Percentiles rank a stretch among this genome's conserved stretches.
Evolutionary conservation across 2,888 invertebrate species (phyloP).

Genomic region (Oegoconia quadripuncta): DNA sequence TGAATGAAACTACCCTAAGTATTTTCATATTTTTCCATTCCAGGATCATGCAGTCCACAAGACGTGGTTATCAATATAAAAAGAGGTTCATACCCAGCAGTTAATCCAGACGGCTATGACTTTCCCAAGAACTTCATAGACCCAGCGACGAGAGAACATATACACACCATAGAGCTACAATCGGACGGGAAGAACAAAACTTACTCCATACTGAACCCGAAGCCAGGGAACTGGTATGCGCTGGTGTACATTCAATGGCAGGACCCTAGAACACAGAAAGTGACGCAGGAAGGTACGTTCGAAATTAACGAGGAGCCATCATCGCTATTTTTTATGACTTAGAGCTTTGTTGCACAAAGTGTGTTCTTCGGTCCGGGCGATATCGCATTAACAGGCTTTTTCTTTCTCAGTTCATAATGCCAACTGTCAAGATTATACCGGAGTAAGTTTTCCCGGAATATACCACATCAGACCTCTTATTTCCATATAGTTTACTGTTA

Average conservation of each 20-base stretch:
- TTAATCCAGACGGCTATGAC: constrained; percentile 88
- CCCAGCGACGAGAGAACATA: constrained; percentile 58
- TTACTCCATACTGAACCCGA: constrained; percentile 81
- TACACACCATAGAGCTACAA: constrained; percentile 78
- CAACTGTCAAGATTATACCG: no score
- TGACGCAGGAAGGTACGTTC: constrained; percentile 86
- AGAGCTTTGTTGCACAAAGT: no score
- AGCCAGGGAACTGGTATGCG: constrained; percentile 89
- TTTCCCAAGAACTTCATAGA: constrained; percentile 84
- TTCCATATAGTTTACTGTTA: no score
- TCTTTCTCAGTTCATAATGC: no score
- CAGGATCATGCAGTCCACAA: constrained; percentile 80
- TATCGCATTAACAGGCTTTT: no score
- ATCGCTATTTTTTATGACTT: no score
- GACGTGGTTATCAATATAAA: constrained; percentile 86
- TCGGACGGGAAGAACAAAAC: constrained; percentile 81
- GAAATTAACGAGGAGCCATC: no score
- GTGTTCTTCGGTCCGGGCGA: no score
- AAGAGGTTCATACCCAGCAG: constrained; percentile 89
- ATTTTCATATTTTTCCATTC: constrained; percentile 25
- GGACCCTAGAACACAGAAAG: constrained; percentile 84
- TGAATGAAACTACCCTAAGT: no score
- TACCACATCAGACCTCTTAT: no score
- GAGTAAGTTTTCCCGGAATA: no score
- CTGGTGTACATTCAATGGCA: constrained; percentile 88